Conservation (phyloP, 2,888 invertebrate species). For the Epinotia brunnichana region DNA sequence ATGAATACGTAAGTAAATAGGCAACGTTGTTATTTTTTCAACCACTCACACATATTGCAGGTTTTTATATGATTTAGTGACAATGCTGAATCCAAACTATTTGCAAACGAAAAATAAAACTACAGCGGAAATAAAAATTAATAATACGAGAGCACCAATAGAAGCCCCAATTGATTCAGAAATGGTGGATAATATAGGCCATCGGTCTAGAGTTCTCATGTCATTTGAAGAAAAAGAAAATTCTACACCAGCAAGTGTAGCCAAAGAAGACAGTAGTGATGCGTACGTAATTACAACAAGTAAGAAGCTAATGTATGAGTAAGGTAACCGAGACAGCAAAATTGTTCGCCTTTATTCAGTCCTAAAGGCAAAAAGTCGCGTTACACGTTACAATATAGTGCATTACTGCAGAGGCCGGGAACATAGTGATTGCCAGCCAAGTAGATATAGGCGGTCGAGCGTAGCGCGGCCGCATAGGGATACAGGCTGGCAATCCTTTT, state of each 20-base stretch:
- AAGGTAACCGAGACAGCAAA: neutral
- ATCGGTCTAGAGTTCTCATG: conserved; percentile 65
- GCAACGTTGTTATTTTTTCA: neutral
- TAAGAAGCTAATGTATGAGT: conserved; percentile 1
- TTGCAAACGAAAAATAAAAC: neutral
- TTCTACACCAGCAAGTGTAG: neutral
- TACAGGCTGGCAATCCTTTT: too few relatives aligned
- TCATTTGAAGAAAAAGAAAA: conserved; percentile 52
- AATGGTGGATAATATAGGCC: conserved; percentile 64
- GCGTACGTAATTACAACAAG: conserved; percentile 2
- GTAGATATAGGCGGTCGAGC: too few relatives aligned
- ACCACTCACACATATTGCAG: neutral
- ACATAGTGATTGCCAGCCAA: too few relatives aligned
- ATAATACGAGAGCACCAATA: neutral
- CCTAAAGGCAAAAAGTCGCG: too few relatives aligned
- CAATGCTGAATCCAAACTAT: conserved; percentile 13
- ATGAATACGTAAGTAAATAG: too few relatives aligned
- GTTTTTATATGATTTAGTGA: conserved; percentile 7
- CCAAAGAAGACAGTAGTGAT: conserved; percentile 16
- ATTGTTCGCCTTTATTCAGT: neutral
- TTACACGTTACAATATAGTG: too few relatives aligned
- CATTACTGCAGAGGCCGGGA: too few relatives aligned
- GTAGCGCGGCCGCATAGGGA: too few relatives aligned
- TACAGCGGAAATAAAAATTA: neutral
- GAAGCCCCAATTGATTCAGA: conserved; percentile 49